These are phyloP conservation scores for Bombus impatiens DNA, from an alignment of 1,140 invertebrate species.

Conservation along the genomic window DNA sequence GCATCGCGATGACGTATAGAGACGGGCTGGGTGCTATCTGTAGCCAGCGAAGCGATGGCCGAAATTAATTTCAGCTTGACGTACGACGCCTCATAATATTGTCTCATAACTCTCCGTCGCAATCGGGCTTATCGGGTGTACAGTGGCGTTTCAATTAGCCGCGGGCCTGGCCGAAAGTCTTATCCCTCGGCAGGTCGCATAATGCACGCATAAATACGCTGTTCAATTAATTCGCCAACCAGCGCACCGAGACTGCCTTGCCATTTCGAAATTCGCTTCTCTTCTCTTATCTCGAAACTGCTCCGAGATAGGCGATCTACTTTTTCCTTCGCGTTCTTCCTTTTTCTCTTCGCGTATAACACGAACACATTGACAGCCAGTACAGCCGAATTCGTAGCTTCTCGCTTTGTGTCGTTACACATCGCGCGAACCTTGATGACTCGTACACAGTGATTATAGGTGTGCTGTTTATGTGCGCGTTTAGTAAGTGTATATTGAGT, in stretches of 20 bases:
- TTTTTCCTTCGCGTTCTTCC: too few species aligned
- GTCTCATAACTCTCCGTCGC: conserved; percentile 71
- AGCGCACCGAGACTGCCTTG: too few species aligned
- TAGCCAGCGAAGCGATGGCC: conserved; percentile 50
- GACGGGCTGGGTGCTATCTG: conserved; percentile 51
- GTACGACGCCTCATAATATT: conserved; percentile 73
- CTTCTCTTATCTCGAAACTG: conserved; percentile 16
- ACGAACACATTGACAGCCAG: too few species aligned
- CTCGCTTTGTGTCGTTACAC: too few species aligned
- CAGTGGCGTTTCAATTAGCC: conserved; percentile 72
- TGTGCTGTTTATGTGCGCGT: fast-evolving
- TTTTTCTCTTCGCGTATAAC: too few species aligned
- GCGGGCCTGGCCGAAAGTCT: conserved; percentile 65
- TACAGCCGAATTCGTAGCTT: too few species aligned
- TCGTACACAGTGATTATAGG: too few species aligned
- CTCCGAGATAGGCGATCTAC: too few species aligned
- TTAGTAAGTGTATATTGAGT: too few species aligned
- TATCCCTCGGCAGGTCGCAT: conserved; percentile 67
- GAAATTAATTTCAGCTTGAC: conserved; percentile 71
- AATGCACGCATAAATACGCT: conserved; percentile 70
- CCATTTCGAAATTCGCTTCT: conserved; percentile 30
- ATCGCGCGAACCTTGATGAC: too few species aligned
- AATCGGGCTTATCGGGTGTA: conserved; percentile 66
- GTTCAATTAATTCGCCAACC: conserved; percentile 63
- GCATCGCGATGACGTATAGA: conserved; percentile 60